These are phyloP conservation scores for Xyliphius kryptos DNA, from an alignment of 2,113 vertebrate genomes.

Conservation along the genomic window DNA sequence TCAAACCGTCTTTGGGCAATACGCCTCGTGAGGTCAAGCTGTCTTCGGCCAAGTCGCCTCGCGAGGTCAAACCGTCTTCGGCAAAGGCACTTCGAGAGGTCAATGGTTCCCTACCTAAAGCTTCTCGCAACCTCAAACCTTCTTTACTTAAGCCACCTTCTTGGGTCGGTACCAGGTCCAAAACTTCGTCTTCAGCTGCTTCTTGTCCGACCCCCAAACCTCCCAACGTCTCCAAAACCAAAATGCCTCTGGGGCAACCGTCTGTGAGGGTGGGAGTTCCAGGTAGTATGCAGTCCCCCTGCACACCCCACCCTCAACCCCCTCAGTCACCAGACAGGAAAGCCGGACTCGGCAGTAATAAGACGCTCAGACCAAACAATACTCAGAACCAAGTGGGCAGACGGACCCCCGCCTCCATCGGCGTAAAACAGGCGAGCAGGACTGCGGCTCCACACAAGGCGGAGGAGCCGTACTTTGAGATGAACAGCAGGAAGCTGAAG, in stretches of 20 bases:
- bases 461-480: slow-evolving; percentile 81
- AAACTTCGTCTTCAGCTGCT: not conserved
- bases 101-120: slow-evolving; percentile 12
- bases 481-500: slow-evolving; percentile 68
- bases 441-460: slow-evolving; percentile 48
- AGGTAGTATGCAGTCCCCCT: not conserved
- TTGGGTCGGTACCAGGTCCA: not conserved
- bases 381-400: slow-evolving; percentile 39
- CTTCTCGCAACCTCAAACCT: too few relatives aligned
- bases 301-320: slow-evolving; percentile 9
- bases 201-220: not conserved
- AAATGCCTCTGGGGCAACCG: not conserved
- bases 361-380: slow-evolving; percentile 45
- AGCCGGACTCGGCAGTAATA: slow-evolving; percentile 27
- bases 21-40: not conserved
- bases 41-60: slow-evolving; percentile 2
- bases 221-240: slow-evolving; percentile 1
- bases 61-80: not conserved
- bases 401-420: slow-evolving; percentile 24
- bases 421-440: slow-evolving; percentile 8
- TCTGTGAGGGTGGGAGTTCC: not conserved
- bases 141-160: not conserved
- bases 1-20: not conserved
- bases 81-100: slow-evolving; percentile 11
- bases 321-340: slow-evolving; percentile 15